Conservation (phyloP, 2,888 invertebrate species). For the Steinernema scapterisci region DNA sequence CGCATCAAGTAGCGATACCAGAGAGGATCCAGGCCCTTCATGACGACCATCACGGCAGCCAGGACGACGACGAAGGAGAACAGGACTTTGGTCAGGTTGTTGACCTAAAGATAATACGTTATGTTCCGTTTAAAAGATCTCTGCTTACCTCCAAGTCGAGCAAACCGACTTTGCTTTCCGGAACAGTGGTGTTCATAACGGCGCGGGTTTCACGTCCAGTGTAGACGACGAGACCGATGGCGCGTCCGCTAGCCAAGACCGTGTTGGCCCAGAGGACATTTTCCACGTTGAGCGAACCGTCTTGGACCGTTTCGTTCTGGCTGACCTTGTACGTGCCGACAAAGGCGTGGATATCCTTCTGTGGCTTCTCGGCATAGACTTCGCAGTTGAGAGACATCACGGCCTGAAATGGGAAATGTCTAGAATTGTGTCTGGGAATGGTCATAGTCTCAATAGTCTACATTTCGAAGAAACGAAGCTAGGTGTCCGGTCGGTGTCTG, state of each 20-base stretch:
- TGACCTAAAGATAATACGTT: conserved; percentile 75
- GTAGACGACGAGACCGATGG: conserved; percentile 91
- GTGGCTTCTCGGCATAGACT: conserved; percentile 94
- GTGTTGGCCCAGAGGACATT: conserved; percentile 98
- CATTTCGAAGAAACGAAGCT: too few relatives aligned
- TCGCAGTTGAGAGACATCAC: conserved; percentile 78
- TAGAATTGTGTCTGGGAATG: neutral
- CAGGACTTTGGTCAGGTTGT: conserved; percentile 90
- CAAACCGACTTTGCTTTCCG: conserved; percentile 92
- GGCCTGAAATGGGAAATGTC: conserved; percentile 65
- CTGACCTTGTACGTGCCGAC: conserved; percentile 78
- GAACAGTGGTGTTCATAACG: conserved; percentile 97
- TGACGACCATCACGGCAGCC: conserved; percentile 89
- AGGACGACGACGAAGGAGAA: conserved; percentile 87
- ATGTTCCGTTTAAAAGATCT: too few relatives aligned
- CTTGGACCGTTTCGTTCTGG: conserved; percentile 71
- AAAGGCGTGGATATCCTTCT: conserved; percentile 95
- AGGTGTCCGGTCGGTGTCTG: too few relatives aligned
- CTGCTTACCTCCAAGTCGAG: conserved; percentile 91
- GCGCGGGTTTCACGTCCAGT: conserved; percentile 92
- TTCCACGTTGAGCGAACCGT: conserved; percentile 86
- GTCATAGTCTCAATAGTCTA: too few relatives aligned
- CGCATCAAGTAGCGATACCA: conserved; percentile 83
- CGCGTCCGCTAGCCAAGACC: conserved; percentile 82
- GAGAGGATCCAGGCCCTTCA: conserved; percentile 74